Conservation (phyloP, 2,797 vertebrate genomes). For the Ispidina lecontei region DNA sequence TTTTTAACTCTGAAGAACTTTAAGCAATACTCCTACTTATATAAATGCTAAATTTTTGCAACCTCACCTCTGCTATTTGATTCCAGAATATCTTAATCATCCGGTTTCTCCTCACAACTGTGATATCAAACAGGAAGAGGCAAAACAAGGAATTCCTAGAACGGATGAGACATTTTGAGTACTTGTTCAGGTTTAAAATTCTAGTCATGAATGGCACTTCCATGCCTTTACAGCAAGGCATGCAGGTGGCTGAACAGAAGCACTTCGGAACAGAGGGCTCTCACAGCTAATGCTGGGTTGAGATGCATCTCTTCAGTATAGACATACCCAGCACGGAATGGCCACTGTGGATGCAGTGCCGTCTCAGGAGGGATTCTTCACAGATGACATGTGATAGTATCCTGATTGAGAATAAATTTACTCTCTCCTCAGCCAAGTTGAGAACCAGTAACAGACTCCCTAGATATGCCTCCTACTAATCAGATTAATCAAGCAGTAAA, state of each 20-base stretch:
- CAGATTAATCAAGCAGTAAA: neutral
- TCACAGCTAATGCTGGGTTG: neutral
- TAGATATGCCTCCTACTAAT: neutral
- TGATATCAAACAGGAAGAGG: neutral
- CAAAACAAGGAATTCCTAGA: neutral
- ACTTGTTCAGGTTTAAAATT: neutral
- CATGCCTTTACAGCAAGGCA: neutral
- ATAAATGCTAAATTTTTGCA: neutral
- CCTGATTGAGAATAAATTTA: neutral
- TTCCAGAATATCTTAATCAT: neutral
- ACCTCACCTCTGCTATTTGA: neutral
- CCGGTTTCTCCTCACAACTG: neutral
- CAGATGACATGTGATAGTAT: neutral
- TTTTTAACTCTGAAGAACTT: neutral
- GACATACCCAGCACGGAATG: fast-evolving
- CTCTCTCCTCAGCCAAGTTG: neutral
- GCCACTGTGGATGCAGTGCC: fast-evolving
- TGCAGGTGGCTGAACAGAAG: fast-evolving
- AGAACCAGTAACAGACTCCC: neutral
- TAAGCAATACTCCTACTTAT: neutral
- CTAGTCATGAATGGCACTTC: neutral
- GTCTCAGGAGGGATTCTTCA: neutral
- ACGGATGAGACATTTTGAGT: neutral
- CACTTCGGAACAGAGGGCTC: neutral
- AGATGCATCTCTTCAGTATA: neutral